phyloP scores from a whole-genome alignment of 2,797 vertebrate genomes.

The Megalops cyprinoides region DNA sequence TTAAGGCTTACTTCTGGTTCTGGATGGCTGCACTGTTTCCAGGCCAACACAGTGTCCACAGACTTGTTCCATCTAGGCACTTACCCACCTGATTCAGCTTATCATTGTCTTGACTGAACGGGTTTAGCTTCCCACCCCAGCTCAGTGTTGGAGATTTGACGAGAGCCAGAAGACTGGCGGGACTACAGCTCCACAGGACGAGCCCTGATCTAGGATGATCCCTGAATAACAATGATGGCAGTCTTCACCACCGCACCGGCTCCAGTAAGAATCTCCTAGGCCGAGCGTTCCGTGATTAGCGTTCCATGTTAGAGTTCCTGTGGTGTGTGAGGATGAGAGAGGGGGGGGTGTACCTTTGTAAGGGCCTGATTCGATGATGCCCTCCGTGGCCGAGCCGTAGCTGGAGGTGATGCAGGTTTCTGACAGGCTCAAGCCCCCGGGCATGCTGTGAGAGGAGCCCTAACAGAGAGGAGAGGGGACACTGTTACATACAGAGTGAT shows the following conservation, averaged over 20 bases:
- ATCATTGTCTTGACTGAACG: background rate
- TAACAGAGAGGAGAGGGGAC: conserved; percentile 62
- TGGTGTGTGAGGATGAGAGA: background rate
- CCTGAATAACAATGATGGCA: too few species aligned
- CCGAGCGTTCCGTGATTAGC: background rate
- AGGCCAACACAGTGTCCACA: background rate
- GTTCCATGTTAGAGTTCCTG: too few species aligned
- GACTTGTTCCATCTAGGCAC: background rate
- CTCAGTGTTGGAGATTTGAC: background rate
- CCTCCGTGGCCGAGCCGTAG: conserved; percentile 83
- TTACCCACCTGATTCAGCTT: background rate
- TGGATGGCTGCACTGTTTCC: background rate
- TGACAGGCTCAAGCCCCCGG: conserved; percentile 79
- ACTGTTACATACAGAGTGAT: background rate
- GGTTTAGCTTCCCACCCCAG: background rate
- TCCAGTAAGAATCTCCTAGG: background rate
- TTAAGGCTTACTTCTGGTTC: background rate
- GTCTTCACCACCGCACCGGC: background rate
- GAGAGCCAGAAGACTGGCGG: conserved; percentile 10
- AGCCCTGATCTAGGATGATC: background rate
- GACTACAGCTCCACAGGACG: too few species aligned
- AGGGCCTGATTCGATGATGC: conserved; percentile 80
- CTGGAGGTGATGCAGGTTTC: conserved; percentile 81
- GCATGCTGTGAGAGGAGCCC: conserved; percentile 78
- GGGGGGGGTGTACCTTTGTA: conserved; percentile 73